A percentile compares a stretch with the other conserved stretches of the same genome.
phyloP scores from a whole-genome alignment of 2,113 vertebrate species.

The Pitta sordida region DNA sequence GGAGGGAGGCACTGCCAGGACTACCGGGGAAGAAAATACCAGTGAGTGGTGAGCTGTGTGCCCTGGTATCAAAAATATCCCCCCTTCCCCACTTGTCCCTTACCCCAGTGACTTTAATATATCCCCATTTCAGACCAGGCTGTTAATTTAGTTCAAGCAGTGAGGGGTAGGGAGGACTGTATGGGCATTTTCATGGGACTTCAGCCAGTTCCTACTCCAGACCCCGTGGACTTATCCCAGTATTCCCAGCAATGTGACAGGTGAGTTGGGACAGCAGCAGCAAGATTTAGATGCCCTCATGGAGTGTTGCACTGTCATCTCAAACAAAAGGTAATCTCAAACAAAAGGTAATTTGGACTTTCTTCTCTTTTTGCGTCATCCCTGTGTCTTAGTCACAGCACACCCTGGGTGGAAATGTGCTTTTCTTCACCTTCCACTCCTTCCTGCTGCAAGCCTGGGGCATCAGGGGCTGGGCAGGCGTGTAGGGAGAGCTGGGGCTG shows the following conservation, averaged over 20 bases:
- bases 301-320: background rate
- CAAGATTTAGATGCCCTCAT: background rate
- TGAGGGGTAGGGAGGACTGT: background rate
- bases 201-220: background rate
- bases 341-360: background rate
- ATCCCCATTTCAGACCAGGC: background rate
- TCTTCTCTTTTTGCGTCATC: background rate
- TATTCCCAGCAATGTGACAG: background rate
- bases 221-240: background rate
- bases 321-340: background rate
- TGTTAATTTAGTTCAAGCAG: background rate
- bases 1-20: background rate
- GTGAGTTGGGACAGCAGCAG: background rate
- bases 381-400: background rate
- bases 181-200: background rate
- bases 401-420: background rate
- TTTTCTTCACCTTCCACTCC: background rate
- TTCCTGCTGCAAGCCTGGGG: background rate
- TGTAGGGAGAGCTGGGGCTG: background rate
- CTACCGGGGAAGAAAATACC: background rate
- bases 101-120: background rate
- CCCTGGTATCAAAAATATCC: background rate
- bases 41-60: too few species aligned
- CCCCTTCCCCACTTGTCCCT: background rate
- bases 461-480: rapidly evolving